These are phyloP conservation scores for Heliornis fulica DNA, from an alignment of 2,113 vertebrate genomes.

Conservation along the genomic window DNA sequence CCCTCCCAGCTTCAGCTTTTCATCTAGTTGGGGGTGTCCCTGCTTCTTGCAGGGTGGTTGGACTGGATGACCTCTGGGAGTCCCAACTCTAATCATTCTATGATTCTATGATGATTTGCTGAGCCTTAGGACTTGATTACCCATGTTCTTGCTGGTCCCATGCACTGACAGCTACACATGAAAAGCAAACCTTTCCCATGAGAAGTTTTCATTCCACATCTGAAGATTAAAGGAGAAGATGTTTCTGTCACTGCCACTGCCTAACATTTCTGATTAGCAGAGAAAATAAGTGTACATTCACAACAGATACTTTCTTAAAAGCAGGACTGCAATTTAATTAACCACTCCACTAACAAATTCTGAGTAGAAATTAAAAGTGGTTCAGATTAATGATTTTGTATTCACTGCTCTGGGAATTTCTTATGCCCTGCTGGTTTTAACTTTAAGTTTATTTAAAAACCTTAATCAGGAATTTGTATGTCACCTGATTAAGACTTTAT, in stretches of 20 bases:
- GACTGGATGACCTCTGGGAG: too few species aligned
- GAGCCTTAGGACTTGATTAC: neutral
- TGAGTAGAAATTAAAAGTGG: constrained; percentile 32
- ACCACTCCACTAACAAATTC: neutral
- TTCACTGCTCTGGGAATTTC: neutral
- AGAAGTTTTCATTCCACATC: neutral
- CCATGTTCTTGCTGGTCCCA: neutral
- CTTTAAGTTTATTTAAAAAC: constrained; percentile 51
- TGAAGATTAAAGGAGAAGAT: neutral
- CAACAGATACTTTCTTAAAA: neutral
- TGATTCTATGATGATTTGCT: too few species aligned
- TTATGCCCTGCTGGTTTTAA: constrained; percentile 7
- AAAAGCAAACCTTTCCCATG: neutral
- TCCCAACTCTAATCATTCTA: too few species aligned
- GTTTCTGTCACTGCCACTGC: neutral
- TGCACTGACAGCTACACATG: neutral
- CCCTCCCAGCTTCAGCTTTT: neutral
- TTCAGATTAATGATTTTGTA: constrained; percentile 41
- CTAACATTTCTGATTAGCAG: constrained; percentile 6
- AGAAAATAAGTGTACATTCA: neutral
- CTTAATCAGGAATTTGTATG: constrained; percentile 33
- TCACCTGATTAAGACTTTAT: constrained; percentile 46
- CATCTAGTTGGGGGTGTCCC: too few species aligned
- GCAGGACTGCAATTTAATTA: constrained; percentile 9
- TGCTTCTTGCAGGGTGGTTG: too few species aligned